Evolutionary conservation across 1,140 invertebrate genomes (phyloP).

Genomic region (Acromyrmex heyeri): DNA sequence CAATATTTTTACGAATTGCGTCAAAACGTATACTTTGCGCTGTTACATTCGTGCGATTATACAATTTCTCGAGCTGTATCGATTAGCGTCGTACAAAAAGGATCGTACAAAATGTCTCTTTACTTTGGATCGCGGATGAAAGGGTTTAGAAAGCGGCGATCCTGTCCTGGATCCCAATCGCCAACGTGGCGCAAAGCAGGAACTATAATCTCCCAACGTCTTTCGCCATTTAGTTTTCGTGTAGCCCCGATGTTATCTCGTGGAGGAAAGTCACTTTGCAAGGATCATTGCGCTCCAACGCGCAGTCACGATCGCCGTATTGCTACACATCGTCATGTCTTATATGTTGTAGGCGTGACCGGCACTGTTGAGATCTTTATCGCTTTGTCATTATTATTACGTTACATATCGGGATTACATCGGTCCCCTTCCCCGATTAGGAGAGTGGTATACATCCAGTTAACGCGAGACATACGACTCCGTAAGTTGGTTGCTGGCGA

Average conservation of each 20-base stretch:
- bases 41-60: not conserved
- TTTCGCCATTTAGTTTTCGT: conserved; percentile 53
- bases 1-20: not conserved
- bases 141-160: conserved; percentile 48
- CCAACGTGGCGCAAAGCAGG: conserved; percentile 27
- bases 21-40: not conserved
- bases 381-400: conserved; percentile 51
- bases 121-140: not conserved
- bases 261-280: conserved; percentile 46
- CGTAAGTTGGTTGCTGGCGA: not conserved
- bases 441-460: not conserved
- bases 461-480: conserved; percentile 7
- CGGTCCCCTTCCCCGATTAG: not conserved
- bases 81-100: not conserved
- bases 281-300: conserved; percentile 47
- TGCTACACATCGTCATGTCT: conserved; percentile 42
- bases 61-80: not conserved
- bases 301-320: conserved; percentile 49
- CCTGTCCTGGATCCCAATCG: not conserved
- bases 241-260: conserved; percentile 56
- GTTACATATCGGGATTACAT: conserved; percentile 51
- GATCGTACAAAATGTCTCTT: not conserved
- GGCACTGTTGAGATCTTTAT: conserved; percentile 48
- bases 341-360: conserved; percentile 50
- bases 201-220: conserved; percentile 54